Base-by-base conservation (phyloP, 1,140 invertebrate genomes). In the Armadillidium nasatum region DNA sequence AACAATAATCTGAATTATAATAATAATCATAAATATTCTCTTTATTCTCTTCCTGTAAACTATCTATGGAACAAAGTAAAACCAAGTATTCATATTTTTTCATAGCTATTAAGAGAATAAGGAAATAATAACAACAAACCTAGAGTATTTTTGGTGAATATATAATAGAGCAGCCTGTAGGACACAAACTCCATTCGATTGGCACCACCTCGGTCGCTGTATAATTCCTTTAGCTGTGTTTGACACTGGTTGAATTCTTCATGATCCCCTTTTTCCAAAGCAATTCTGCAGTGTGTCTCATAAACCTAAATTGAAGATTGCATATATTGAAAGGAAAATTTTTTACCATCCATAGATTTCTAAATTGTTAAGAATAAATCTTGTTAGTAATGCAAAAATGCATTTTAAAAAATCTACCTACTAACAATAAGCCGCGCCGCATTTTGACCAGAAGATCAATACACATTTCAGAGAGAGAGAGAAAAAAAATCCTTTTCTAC, bases 241-340 rank as follows among this genome's bases (percentile, higher is more conserved):
- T 99, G 97, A 85, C 97, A 99, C 84, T 99, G 97, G 87, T 99
- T 99, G 84, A 98, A 99, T 85, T 99, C 97, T 84, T 97, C 95
- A 85, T 97, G 95, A 84, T 99, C 97, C 67, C 94, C 93, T 85
- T 95, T 97, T 84, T 99, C 96, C 83, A 99, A 87, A 72, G 96
- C 96, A 83, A 99, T 95, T 75, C 95, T 88, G 10, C 95, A 97
- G 88, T 99, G 97, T 2, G 95, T 98, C 88, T 99, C 97, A 87
- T 99, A 99, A 11, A 99, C 97, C 83, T 44, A 9, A 60, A 60
- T 33, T 33, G 1, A 6, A 6, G 33, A 33, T 33, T 33, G 33
- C 33, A 33, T n/a, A n/a, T n/a, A n/a, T n/a, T n/a, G n/a, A n/a
- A n/a, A n/a, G n/a, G n/a, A n/a, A n/a, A n/a, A n/a, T n/a, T n/a